Conservation (phyloP, 2,888 invertebrate species). For the Cybosia mesomella region DNA sequence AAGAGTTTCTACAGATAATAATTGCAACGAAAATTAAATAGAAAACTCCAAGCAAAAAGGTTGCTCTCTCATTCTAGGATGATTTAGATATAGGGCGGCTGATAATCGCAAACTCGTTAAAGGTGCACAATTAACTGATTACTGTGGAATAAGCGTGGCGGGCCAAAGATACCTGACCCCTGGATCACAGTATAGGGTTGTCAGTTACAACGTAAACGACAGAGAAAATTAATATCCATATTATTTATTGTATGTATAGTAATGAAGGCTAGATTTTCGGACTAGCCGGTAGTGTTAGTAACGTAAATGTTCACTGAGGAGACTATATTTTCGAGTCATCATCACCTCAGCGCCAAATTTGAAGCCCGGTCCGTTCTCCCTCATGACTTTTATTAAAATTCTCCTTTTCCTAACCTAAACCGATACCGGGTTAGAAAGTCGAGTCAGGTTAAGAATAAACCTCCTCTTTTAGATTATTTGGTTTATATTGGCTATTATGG, state of each 20-base stretch:
- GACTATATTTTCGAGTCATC: too few relatives aligned
- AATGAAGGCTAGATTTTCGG: too few relatives aligned
- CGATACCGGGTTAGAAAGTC: too few relatives aligned
- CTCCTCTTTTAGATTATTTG: background rate
- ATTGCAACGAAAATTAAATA: background rate
- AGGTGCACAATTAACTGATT: constrained; percentile 79
- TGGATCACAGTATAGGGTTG: constrained; percentile 48
- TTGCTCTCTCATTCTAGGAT: constrained; percentile 1
- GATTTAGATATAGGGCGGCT: constrained; percentile 21
- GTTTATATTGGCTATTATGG: background rate
- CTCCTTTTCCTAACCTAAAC: too few relatives aligned
- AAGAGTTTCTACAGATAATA: background rate
- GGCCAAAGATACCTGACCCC: constrained; percentile 66
- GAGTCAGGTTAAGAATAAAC: background rate
- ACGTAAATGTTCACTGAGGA: too few relatives aligned
- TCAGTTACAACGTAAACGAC: background rate
- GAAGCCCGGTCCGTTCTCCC: too few relatives aligned
- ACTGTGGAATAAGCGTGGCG: constrained; percentile 75
- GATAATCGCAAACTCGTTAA: constrained; percentile 61
- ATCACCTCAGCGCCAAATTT: too few relatives aligned
- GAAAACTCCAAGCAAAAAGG: constrained; percentile 10
- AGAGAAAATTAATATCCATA: background rate
- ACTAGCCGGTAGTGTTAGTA: too few relatives aligned
- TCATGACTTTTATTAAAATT: too few relatives aligned
- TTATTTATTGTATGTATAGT: too few relatives aligned